Evolutionary conservation across 64 coral and sea anemone species (phyloP).

Genomic region (Catalaphyllia jardinei): DNA sequence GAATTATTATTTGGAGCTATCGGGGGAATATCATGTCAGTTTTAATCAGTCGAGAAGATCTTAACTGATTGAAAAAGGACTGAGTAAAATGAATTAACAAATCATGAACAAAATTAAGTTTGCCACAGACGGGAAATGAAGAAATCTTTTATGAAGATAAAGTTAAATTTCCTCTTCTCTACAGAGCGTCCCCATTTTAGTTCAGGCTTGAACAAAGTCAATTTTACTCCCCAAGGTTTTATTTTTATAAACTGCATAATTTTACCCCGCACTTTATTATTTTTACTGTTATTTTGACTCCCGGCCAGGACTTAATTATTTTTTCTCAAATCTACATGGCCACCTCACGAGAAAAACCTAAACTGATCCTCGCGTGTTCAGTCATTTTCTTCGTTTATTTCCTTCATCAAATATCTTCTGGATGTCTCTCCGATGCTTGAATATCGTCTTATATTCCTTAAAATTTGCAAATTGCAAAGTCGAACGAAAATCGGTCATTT

Average conservation of each 20-base stretch:
- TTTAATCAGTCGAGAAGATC: conserved; percentile 30
- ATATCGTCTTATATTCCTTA: not conserved
- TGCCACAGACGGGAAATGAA: not conserved
- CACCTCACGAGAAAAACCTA: not conserved
- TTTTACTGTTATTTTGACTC: not conserved
- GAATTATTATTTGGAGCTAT: not conserved
- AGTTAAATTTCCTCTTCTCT: conserved; percentile 33
- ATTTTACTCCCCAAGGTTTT: conserved; percentile 7
- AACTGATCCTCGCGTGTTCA: not conserved
- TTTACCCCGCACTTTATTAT: not conserved
- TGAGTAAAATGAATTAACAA: conserved; percentile 40
- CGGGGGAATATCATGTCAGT: not conserved
- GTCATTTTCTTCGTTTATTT: not conserved
- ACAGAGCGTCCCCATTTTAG: not conserved
- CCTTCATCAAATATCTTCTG: not conserved
- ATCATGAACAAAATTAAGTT: conserved; percentile 1
- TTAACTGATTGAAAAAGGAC: conserved; percentile 13
- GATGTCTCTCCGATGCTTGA: not conserved
- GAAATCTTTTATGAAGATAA: not conserved
- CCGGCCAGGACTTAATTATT: not conserved
- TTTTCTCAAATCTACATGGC: not conserved
- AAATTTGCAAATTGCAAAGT: not conserved
- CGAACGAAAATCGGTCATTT: not conserved
- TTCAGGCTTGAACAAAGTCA: not conserved
- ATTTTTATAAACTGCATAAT: conserved; percentile 18